These are phyloP conservation scores for Sicus ferrugineus DNA, from an alignment of 2,888 invertebrate genomes.

Conservation along the genomic window DNA sequence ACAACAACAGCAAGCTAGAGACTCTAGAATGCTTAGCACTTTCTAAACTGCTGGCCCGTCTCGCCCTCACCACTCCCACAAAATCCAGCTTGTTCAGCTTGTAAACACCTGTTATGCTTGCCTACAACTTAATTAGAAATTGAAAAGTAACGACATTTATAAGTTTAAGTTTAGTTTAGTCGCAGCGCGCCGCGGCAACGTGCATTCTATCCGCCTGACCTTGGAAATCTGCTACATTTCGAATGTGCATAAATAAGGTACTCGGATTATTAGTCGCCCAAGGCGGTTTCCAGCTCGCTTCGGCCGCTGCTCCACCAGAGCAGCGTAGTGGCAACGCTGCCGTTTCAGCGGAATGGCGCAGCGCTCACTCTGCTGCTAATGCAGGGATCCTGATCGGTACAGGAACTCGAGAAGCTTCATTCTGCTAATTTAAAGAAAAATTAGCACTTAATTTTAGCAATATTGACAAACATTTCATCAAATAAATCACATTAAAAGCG, in stretches of 20 bases:
- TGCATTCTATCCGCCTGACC: conserved; percentile 3
- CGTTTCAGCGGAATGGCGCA: neutral
- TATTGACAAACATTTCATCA: neutral
- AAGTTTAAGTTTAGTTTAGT: neutral
- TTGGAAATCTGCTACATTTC: conserved; percentile 21
- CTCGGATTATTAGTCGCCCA: neutral
- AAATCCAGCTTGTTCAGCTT: neutral
- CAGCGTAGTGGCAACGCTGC: neutral
- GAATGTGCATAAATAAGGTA: conserved; percentile 18
- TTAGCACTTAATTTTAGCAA: neutral
- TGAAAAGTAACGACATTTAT: conserved; percentile 6
- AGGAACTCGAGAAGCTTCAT: no score
- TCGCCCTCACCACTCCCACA: neutral
- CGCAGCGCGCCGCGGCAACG: neutral
- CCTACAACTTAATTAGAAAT: conserved; percentile 20
- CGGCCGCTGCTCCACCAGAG: neutral
- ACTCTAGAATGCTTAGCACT: no score
- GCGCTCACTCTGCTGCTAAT: neutral
- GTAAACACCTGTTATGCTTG: conserved; percentile 6
- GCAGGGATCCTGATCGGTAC: neutral
- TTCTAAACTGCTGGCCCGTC: neutral
- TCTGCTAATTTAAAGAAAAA: neutral
- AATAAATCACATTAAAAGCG: no score
- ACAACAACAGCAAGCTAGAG: no score
- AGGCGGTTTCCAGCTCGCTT: neutral